Base-by-base conservation (phyloP, 2,888 invertebrate species). In the Diaperis boleti region DNA sequence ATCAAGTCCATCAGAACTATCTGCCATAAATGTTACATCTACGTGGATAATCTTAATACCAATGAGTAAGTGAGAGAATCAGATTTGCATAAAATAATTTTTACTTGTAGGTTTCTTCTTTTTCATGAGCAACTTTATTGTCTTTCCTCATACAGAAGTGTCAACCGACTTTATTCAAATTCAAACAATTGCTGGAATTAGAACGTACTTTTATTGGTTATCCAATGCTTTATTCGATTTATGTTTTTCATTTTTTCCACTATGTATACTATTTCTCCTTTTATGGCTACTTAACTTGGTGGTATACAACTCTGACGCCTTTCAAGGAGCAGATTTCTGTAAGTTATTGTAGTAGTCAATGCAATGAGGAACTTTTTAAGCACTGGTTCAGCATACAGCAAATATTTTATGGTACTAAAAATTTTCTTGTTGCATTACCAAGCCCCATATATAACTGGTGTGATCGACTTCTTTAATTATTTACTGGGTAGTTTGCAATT, bases 101-200 rank as follows among this genome's bases (percentile, higher is more conserved):
- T n/a, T n/a, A n/a, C n/a, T 82, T 82, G 17, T 77, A 75, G 80
- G 78, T 44, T 69, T 83, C 8, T 72, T 85, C 5, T 75, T 85
- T 15, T 78, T 86, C n/a, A 72, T 81, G 11, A 81, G 84, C 0
- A 82, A 86, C 69, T 86, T 86, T 64, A 82, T 87, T 1, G 78
- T 86, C 0, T 85, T 91, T 57, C 88, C 90, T 2, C 85, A 88
- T 67, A 81, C 81, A 54, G 92, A 93, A 79, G 83, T 86, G 6
- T 75, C 78, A 3, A 83, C 84, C 1, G 87, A 87, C 49, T 83
- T 91, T 26, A 88, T 90, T 17, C 88, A 88, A 70, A 76, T 91
- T 29, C 91, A 92, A 80, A 78, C 86, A 15, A 87, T 90, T 87
- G 83, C 87, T 0, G 89, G 91, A 2, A 85, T 89, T 13, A 47